Evolutionary conservation across 1,140 invertebrate genomes (phyloP), one percentile per base, ranked within the genome.

Genomic region (Heliconius congener): DNA sequence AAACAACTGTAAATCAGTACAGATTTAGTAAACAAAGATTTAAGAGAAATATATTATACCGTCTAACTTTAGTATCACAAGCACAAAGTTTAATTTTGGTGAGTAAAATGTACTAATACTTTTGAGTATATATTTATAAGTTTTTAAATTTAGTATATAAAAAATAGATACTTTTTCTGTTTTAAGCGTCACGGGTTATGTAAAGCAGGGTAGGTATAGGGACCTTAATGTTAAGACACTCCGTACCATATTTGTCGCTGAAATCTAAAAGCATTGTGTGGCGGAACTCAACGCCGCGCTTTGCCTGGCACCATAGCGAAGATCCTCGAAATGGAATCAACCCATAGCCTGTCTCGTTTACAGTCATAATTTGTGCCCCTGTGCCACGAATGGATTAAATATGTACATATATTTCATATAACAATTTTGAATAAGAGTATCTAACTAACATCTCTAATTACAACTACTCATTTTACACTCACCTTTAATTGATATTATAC

Each of bases 1-100:
- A 86, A 77, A 78, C 77, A 84, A 85, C 82, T 84, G 79, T 80
- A 81, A 77, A 80, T 77, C 78, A 42, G 84, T 80, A 81, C 77
- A 83, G 79, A 84, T 85, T 83, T 82, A 79, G 80, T 85, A 85
- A 84, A 85, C 82, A 82, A 84, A 85, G 71, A 6, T 42, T 72
- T 39, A n/a, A 42, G 34, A n/a, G 37, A 72, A 42, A 72, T 72
- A 72, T 42, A 39, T 72, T 72, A 72, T 23, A 42, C 34, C 71
- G 30, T 72, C 37, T 23, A 72, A 72, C 30, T 72, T 72, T 66
- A 66, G 23, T 30, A 66, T 30, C 60, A 23, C 60, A 66, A 66
- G 8, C 60, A 66, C 2, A 23, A 66, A 16, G 13, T 46, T 46
- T 46, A 46, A 46, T 46, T 46, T 46, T 16, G 42, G 13, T 5